Evolutionary conservation across 2,113 vertebrate genomes (phyloP).

Genomic region (Elephas maximus): DNA sequence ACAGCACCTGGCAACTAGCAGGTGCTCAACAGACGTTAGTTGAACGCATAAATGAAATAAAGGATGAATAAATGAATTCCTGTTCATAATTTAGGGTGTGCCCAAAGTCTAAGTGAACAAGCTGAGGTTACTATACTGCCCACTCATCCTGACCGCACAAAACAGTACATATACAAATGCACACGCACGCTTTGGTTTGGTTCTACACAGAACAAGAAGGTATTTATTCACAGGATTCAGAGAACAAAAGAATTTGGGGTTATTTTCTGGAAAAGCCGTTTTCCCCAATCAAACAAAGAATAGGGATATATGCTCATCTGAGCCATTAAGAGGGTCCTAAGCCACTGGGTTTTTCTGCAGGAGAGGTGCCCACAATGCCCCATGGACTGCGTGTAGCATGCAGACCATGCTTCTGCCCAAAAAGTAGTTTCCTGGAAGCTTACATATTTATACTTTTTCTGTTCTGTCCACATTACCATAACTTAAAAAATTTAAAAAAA

Average conservation of each 20-base stretch:
- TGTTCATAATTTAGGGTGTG: too few species aligned
- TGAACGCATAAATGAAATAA: neutral
- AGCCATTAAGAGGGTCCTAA: neutral
- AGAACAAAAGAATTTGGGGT: neutral
- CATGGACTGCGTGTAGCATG: rapidly evolving
- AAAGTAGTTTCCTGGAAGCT: neutral
- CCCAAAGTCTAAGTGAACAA: neutral
- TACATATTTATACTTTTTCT: too few species aligned
- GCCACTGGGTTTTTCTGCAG: neutral
- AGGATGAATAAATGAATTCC: too few species aligned
- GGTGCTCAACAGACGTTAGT: too few species aligned
- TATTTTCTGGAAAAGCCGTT: neutral
- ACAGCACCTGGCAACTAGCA: neutral
- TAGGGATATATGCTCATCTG: rapidly evolving
- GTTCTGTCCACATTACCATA: too few species aligned
- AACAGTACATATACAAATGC: rapidly evolving
- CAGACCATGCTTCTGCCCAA: rapidly evolving
- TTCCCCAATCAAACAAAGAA: neutral
- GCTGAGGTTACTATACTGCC: neutral
- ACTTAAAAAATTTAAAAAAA: neutral
- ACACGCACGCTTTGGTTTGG: too few species aligned
- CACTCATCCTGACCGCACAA: neutral
- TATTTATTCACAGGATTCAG: neutral
- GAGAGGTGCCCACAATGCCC: rapidly evolving
- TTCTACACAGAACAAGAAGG: neutral